Conservation (phyloP, 2,888 invertebrate species). For the Xestia rhomboidea region DNA sequence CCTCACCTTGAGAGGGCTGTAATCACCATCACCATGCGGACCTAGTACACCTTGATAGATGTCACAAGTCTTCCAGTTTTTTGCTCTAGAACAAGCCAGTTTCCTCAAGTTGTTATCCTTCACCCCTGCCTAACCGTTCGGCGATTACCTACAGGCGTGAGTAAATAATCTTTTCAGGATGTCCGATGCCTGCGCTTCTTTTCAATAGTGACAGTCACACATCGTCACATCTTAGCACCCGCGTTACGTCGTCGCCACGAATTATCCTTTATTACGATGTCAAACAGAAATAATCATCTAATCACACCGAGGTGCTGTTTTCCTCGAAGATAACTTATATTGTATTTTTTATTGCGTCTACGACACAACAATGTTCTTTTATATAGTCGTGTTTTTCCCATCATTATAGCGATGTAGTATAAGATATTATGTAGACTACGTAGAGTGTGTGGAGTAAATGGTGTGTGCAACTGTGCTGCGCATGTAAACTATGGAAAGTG, state of each 20-base stretch:
- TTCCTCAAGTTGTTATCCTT: background rate
- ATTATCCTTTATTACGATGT: constrained; percentile 32
- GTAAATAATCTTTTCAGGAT: background rate
- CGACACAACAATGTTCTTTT: constrained; percentile 42
- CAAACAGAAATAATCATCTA: constrained; percentile 20
- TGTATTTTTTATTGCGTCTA: constrained; percentile 30
- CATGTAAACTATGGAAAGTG: constrained; percentile 39
- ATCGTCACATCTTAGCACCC: background rate
- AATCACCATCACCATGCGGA: background rate
- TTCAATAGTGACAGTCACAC: background rate
- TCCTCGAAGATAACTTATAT: constrained; percentile 23
- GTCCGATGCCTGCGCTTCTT: background rate
- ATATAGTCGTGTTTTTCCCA: constrained; percentile 46
- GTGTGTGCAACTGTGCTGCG: constrained; percentile 20
- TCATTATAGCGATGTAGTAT: constrained; percentile 43
- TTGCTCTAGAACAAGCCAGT: background rate
- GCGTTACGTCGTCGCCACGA: background rate
- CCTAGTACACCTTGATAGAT: background rate
- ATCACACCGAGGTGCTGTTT: constrained; percentile 7
- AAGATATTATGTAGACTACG: constrained; percentile 35
- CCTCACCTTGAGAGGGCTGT: background rate
- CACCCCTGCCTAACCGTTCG: too few relatives aligned
- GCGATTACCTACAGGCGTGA: too few relatives aligned
- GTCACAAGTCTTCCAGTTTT: background rate
- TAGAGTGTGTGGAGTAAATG: constrained; percentile 15